Evolutionary conservation across 2,113 vertebrate species (phyloP).

Genomic region (Maylandia zebra): DNA sequence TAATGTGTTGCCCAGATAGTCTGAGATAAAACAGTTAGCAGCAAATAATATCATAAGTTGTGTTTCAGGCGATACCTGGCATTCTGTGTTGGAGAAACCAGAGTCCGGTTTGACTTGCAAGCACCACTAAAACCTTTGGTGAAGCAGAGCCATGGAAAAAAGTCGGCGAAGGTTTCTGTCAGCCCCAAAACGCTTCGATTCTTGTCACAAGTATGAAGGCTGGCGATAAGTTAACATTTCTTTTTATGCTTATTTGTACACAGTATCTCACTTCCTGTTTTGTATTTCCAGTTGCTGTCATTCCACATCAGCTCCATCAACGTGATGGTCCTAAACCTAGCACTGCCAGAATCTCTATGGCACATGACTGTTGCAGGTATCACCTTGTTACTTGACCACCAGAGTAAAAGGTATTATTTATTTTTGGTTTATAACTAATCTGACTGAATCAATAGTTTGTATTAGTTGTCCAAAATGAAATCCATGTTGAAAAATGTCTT

Average conservation of each 20-base stretch:
- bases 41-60: not conserved
- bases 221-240: not conserved
- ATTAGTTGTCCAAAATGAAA: not conserved
- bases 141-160: slow-evolving; percentile 34
- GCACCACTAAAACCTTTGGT: slow-evolving; percentile 52
- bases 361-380: slow-evolving; percentile 85
- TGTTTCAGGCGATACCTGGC: slow-evolving; percentile 83
- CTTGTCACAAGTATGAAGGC: slow-evolving; percentile 80
- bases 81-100: slow-evolving; percentile 87
- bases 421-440: not conserved
- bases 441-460: not conserved
- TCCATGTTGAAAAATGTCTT: not conserved
- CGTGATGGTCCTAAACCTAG: slow-evolving; percentile 89
- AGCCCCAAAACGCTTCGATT: slow-evolving; percentile 78
- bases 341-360: slow-evolving; percentile 89
- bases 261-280: not conserved
- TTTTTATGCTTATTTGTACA: not conserved
- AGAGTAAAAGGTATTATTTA: slow-evolving; percentile 70
- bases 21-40: not conserved
- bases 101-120: slow-evolving; percentile 83
- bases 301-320: slow-evolving; percentile 89
- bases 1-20: not conserved
- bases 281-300: slow-evolving; percentile 77
- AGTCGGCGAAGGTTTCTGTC: slow-evolving; percentile 55
- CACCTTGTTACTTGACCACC: slow-evolving; percentile 79